Evolutionary conservation across 1,140 invertebrate genomes (phyloP), one percentile per base, ranked within the genome.

Genomic region (Gryon sp.): DNA sequence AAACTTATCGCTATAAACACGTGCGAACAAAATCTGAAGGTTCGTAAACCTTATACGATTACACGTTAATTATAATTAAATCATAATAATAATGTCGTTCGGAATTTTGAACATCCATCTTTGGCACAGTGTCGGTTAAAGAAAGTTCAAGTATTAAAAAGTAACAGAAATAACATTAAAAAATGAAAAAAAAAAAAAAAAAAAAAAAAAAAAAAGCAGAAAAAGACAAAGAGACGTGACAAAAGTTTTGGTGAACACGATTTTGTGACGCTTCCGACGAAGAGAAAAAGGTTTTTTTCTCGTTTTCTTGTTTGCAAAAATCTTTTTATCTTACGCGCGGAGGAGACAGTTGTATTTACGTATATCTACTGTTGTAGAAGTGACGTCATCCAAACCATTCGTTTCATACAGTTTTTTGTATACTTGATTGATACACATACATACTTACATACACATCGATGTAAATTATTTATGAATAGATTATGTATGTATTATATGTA

Each of bases 21-120:
- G 8, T 14, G 34, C 72, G 69, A 79, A 82, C 72, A 78, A 83
- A 82, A 74, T 77, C 59, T 76, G 57, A 68, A 83, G 59, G 57
- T 78, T 59, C 26, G 19, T 59, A 78, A 72, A 48, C 72, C 40
- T 74, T 9, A 55, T 43, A 66, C 65, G 43, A 59, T 69, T 59
- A 45, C 18, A 22, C 11, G 11, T n/a, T 50, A 50, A 41, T 62
- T 40, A 28, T 24, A 22, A 38, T 41, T 36, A 20, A 28, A 62
- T 30, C 41, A 3, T 48, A 48, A 36, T 12, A 34, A 81, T 81
- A 43, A 78, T 53, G 53, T 77, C 62, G 70, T 63, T 74, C 78
- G 52, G 81, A 84, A 85, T 84, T 85, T 85, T 84, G 82, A 84
- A 85, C 81, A 83, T 83, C 78, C 77, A 84, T 85, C 83, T 85